Conservation (phyloP, 92 coral and sea anemone genomes). For the Hydrozoanthus gracilis region DNA sequence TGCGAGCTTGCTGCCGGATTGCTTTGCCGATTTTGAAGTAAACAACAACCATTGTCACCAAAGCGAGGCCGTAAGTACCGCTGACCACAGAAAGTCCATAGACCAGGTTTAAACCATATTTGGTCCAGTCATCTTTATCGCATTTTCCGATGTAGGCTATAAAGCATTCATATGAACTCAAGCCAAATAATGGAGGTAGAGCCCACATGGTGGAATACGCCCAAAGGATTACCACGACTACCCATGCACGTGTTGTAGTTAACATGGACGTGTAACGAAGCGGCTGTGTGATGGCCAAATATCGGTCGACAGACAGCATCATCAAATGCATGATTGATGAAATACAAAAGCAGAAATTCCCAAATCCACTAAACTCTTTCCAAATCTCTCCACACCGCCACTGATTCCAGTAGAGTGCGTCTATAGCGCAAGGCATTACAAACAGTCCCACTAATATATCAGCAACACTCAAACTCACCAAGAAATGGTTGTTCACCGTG, state of each 20-base stretch:
- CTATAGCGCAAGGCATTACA: slow-evolving; percentile 76
- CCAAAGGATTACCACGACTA: slow-evolving; percentile 59
- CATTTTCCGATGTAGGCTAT: slow-evolving; percentile 79
- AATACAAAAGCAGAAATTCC: slow-evolving; percentile 81
- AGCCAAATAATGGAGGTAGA: slow-evolving; percentile 73
- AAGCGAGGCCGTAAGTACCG: slow-evolving; percentile 85
- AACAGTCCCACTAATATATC: slow-evolving; percentile 79
- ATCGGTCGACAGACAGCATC: slow-evolving; percentile 75
- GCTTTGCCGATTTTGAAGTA: slow-evolving; percentile 70
- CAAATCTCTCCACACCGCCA: slow-evolving; percentile 78
- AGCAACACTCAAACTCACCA: slow-evolving; percentile 71
- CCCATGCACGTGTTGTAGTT: slow-evolving; percentile 55
- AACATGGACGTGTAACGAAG: slow-evolving; percentile 50
- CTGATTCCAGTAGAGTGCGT: slow-evolving; percentile 60
- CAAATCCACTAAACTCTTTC: slow-evolving; percentile 74
- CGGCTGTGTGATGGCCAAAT: slow-evolving; percentile 60
- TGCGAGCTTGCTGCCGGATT: slow-evolving; percentile 57
- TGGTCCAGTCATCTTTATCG: slow-evolving; percentile 74
- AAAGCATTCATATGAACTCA: slow-evolving; percentile 89
- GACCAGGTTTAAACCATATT: slow-evolving; percentile 73
- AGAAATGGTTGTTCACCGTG: slow-evolving; percentile 60
- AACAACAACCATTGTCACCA: slow-evolving; percentile 71
- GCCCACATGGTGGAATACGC: slow-evolving; percentile 72
- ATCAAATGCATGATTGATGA: slow-evolving; percentile 81
- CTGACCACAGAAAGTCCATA: slow-evolving; percentile 87